Base-by-base conservation (phyloP, 1,140 invertebrate species). In the Homarus americanus region DNA sequence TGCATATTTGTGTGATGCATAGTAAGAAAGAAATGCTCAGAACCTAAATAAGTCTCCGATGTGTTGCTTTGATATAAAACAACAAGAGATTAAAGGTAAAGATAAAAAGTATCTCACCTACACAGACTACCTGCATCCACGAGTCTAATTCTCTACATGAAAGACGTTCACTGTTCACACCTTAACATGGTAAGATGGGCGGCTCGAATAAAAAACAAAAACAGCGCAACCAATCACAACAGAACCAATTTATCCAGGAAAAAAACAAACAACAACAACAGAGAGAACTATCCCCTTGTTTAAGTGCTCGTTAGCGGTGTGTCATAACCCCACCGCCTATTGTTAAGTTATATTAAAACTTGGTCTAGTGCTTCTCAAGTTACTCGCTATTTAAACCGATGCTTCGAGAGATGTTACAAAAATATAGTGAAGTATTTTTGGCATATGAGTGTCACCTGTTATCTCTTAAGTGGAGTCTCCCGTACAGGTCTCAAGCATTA, bases 121-220 rank as follows among this genome's bases (percentile, higher is more conserved):
- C 53, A 63, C 84, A 87, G 44, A 49, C 84, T 78, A 87, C 24
- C 73, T 78, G 73, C 84, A 78, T 78, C 73, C 84, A 87, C 84
- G 32, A 41, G 32, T 78, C 84, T 87, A 87, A 34, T 32, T 49
- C 73, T 76, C 84, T 87, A 87, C 73, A 66, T 87, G 84, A 87
- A 87, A 87, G 84, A 87, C 84, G 78, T 76, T 78, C 84, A 87
- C 72, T 78, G 53, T 44, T 87, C 84, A 87, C 84, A 76, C 73
- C 84, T 87, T 83, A 69, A 32, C 66, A 72, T 66, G 53, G 36
- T 44, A 85, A 53, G 84, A 87, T 87, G 84, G 84, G 84, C 84
- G 84, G 84, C 84, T 87, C 73, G 44, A 87, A 87, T 76, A 17
- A 76, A 69, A 66, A 85, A 73, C 36, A 36, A 36, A 66, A 58